Evolutionary conservation across 1,140 invertebrate species (phyloP).

Genomic region (Drosophila littoralis): DNA sequence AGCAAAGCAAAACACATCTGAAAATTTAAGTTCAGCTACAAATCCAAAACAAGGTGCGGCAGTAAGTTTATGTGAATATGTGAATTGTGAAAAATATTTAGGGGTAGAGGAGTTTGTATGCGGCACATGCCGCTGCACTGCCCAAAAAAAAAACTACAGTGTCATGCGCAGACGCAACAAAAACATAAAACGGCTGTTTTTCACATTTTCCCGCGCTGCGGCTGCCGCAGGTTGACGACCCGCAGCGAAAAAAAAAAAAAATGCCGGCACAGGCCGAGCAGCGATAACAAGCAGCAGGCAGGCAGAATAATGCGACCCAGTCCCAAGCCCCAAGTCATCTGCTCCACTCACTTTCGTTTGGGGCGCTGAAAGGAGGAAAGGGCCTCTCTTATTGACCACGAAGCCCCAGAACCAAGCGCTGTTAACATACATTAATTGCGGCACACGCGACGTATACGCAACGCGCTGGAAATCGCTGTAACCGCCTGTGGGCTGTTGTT

Average conservation of each 20-base stretch:
- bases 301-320: conserved; percentile 11
- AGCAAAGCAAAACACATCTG: background rate
- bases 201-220: conserved; percentile 69
- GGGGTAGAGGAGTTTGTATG: conserved; percentile 23
- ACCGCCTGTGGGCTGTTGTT: conserved; percentile 34
- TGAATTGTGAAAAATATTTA: conserved; percentile 34
- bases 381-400: conserved; percentile 28
- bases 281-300: conserved; percentile 33
- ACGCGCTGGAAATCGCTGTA: conserved; percentile 5
- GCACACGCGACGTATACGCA: conserved; percentile 64
- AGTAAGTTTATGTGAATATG: conserved; percentile 22
- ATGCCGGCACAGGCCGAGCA: conserved; percentile 35
- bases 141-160: conserved; percentile 1
- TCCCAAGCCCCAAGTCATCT: background rate
- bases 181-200: conserved; percentile 74
- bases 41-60: conserved; percentile 60
- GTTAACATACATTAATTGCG: conserved; percentile 25
- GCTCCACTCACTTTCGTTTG: conserved; percentile 58
- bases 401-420: conserved; percentile 19
- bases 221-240: conserved; percentile 66
- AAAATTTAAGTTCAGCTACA: conserved; percentile 1
- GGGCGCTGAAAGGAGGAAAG: too few relatives aligned
- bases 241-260: conserved; percentile 30
- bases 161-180: conserved; percentile 49
- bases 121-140: conserved; percentile 27